A percentile compares a stretch with the other conserved stretches of the same genome.
phyloP scores from a whole-genome alignment of 2,888 invertebrate genomes.

The Synanthedon andrenaeformis region DNA sequence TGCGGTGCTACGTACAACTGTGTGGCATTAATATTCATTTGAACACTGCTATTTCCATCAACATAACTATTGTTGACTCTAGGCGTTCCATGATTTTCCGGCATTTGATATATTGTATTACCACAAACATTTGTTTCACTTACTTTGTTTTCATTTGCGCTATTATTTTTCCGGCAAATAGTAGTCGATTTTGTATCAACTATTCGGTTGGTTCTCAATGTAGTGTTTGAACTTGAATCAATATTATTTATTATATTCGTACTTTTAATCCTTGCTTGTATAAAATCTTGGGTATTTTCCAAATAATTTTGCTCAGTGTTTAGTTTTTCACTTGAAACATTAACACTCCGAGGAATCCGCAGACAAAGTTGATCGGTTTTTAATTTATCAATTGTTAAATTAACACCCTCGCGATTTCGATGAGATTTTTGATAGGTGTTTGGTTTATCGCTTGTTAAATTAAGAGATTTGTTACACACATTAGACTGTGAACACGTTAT shows the following conservation, averaged over 20 bases:
- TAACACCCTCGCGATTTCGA: too few species aligned
- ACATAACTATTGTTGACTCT: not conserved
- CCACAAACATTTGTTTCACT: not conserved
- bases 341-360: not conserved
- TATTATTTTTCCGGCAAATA: not conserved
- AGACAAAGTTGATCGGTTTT: not conserved
- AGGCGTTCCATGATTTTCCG: not conserved
- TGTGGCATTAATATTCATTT: not conserved
- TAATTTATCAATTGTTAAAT: too few species aligned
- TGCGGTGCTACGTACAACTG: slow-evolving; percentile 19
- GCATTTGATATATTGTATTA: not conserved
- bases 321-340: too few species aligned
- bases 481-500: not conserved
- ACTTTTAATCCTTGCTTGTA: not conserved
- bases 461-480: not conserved
- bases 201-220: not conserved
- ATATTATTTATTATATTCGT: not conserved
- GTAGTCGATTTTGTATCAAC: not conserved
- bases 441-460: not conserved
- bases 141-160: not conserved
- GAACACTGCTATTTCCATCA: not conserved
- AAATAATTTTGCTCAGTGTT: not conserved
- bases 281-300: not conserved
- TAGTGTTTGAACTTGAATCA: not conserved
- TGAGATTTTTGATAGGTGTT: too few species aligned